phyloP scores from a whole-genome alignment of 2,797 vertebrate genomes.

The Triplophysa bombifrons region DNA sequence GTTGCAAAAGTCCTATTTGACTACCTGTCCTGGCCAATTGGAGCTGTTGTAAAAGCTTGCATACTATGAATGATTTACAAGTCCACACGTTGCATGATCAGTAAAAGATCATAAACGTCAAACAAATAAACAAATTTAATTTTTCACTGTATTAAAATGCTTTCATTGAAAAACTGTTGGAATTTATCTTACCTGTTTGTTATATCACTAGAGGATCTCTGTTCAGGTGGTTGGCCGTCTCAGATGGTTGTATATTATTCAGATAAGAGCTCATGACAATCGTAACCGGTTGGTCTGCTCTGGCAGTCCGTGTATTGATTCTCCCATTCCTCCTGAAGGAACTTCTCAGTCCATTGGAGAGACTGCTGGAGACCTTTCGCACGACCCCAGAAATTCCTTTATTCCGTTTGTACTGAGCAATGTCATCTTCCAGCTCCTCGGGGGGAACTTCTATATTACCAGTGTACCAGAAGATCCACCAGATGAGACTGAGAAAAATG shows the following conservation, averaged over 20 bases:
- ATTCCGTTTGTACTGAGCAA: slow-evolving; percentile 69
- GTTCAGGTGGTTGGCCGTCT: slow-evolving; percentile 46
- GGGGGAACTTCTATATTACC: slow-evolving; percentile 89
- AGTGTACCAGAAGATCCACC: slow-evolving; percentile 96
- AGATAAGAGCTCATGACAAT: slow-evolving; percentile 61
- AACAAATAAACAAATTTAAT: background rate
- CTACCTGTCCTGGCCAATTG: slow-evolving; percentile 16
- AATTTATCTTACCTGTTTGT: slow-evolving; percentile 46
- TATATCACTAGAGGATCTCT: slow-evolving; percentile 68
- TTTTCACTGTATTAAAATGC: background rate
- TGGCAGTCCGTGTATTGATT: background rate
- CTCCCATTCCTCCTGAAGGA: slow-evolving; percentile 63
- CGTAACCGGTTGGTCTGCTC: slow-evolving; percentile 30
- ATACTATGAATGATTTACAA: slow-evolving; percentile 50
- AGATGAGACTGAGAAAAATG: slow-evolving; percentile 91
- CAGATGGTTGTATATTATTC: slow-evolving; percentile 33
- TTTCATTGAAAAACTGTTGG: background rate
- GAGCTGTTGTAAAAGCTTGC: background rate
- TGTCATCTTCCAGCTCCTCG: slow-evolving; percentile 81
- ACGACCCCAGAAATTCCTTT: slow-evolving; percentile 64
- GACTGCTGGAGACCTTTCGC: slow-evolving; percentile 68
- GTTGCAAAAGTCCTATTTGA: slow-evolving; percentile 22
- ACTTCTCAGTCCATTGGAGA: slow-evolving; percentile 71
- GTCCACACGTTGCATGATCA: background rate
- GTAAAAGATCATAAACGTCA: background rate